Conservation (phyloP, 2,888 invertebrate genomes). For the Lepidochitona cinerea region DNA sequence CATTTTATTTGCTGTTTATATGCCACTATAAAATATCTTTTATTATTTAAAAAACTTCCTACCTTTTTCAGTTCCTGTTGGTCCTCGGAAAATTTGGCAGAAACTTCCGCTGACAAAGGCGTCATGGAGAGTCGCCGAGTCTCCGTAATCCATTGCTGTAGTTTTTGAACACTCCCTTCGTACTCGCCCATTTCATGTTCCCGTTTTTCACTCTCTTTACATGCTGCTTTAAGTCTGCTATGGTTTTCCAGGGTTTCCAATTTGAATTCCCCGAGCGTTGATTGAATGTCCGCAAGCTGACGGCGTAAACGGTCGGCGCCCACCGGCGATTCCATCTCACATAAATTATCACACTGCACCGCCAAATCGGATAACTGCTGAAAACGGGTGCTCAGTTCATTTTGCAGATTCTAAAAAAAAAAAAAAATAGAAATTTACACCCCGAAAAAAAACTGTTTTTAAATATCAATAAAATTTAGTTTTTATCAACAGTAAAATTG, state of each 20-base stretch:
- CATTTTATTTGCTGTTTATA: too few relatives aligned
- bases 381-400: slow-evolving; percentile 51
- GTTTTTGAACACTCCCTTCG: slow-evolving; percentile 49
- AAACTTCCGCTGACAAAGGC: slow-evolving; percentile 26
- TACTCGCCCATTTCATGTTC: slow-evolving; percentile 57
- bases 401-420: slow-evolving; percentile 50
- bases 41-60: background rate
- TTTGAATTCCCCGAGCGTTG: slow-evolving; percentile 56
- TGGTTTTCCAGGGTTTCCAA: slow-evolving; percentile 53
- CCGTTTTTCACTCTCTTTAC: slow-evolving; percentile 57
- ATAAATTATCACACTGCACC: slow-evolving; percentile 60
- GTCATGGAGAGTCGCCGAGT: slow-evolving; percentile 50
- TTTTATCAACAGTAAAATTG: too few relatives aligned
- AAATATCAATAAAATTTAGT: too few relatives aligned
- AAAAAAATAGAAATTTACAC: background rate
- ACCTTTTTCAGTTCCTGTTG: slow-evolving; percentile 52
- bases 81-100: slow-evolving; percentile 29
- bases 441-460: too few relatives aligned
- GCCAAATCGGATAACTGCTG: slow-evolving; percentile 62
- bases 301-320: slow-evolving; percentile 50
- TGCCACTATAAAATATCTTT: too few relatives aligned
- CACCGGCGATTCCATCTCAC: slow-evolving; percentile 49
- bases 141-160: slow-evolving; percentile 61
- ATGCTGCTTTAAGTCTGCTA: slow-evolving; percentile 39
- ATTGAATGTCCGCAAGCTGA: slow-evolving; percentile 53